A percentile compares a stretch with the other conserved stretches of the same genome.
phyloP scores from a whole-genome alignment of 2,888 invertebrate genomes.

The Polydesmus complanatus region DNA sequence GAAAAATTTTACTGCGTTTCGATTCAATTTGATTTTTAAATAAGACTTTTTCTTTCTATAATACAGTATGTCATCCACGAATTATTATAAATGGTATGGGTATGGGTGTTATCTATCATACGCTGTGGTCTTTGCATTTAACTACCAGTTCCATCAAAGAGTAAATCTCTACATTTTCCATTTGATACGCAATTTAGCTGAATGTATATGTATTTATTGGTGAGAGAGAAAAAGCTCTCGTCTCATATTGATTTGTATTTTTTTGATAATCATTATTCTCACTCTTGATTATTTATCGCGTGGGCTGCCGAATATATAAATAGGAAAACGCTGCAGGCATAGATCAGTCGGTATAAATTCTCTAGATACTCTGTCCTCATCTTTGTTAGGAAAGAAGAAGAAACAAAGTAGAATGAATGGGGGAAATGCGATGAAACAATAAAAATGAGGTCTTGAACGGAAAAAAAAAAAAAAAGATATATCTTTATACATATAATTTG shows the following conservation, averaged over 20 bases:
- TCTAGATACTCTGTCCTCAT: background rate
- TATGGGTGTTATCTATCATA: too few species aligned
- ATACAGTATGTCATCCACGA: too few species aligned
- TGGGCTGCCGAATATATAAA: background rate
- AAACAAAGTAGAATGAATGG: background rate
- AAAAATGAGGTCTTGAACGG: background rate
- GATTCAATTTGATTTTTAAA: too few species aligned
- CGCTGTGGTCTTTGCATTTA: too few species aligned
- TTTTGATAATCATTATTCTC: background rate
- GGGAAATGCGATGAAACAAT: background rate
- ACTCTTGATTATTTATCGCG: background rate
- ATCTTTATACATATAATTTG: background rate
- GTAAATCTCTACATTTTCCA: too few species aligned
- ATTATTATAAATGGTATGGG: too few species aligned
- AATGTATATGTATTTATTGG: background rate
- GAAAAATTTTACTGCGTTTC: too few species aligned
- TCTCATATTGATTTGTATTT: background rate
- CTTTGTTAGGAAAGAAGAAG: background rate
- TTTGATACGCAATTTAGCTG: too few species aligned
- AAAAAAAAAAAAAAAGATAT: background rate
- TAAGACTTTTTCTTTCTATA: too few species aligned
- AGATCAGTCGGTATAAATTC: background rate
- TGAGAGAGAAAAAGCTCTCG: background rate
- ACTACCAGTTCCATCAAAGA: too few species aligned
- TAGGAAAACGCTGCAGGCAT: background rate